Evolutionary conservation across 2,888 invertebrate genomes (phyloP), one percentile per base, ranked within the genome.

Genomic region (Pseudococcus viburni): DNA sequence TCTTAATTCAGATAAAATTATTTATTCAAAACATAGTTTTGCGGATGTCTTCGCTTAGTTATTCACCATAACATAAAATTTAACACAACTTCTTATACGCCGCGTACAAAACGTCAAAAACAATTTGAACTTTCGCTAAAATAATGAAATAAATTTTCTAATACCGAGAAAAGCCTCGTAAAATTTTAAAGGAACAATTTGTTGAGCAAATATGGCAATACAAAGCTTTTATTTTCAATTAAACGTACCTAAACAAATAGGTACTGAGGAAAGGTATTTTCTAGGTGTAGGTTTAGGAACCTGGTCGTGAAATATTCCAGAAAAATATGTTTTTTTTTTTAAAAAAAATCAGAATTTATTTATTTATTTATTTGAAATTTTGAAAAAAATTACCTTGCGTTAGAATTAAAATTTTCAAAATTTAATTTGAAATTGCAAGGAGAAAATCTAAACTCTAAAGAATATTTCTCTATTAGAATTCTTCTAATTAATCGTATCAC

Each of bases 51-150:
- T 64, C 64, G 64, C 64, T 64, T 22, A 22, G 64, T 64, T 64
- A 64, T 64, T 64, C 64, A 22, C 64, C 64, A 64, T 64, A 64
- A 64, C 59, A 59, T 59, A 59, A 59, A 59, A 59, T 59, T 59
- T 59, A 59, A 59, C 64, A 22, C 64, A 64, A 64, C 64, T 64
- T 64, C 64, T 64, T 64, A 64, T 64, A 39, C 15, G 33, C 17
- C 17, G 17, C 39, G 39, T 77, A 77, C 19, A 64, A 77, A 77
- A 77, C 39, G 77, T 39, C 77, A 77, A 77, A 77, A 77, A 77
- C 77, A 77, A 77, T 77, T 77, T 77, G 39, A 77, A 77, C 77
- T 77, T 77, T 77, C 39, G 12, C 39, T 39, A 33, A 77, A 77
- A 77, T 77, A 42, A 64, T 22, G 77, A 77, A 39, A 77, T 17